Evolutionary conservation across 2,113 vertebrate genomes (phyloP), one percentile per base, ranked within the genome.

Genomic region (Xiphorhynchus elegans): DNA sequence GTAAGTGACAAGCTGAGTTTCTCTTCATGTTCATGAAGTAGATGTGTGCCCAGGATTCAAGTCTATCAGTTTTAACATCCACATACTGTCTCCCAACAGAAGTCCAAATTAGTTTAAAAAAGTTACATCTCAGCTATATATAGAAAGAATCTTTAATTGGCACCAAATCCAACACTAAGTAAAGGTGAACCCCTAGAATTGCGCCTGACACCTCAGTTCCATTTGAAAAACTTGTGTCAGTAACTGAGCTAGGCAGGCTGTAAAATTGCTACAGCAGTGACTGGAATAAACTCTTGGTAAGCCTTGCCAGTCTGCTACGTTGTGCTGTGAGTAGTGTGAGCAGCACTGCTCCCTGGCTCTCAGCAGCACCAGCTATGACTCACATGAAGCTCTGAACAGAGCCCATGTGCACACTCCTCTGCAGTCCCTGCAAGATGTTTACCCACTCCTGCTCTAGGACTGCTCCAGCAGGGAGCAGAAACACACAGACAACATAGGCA

Each of bases 381-480:
- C 93, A 95, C 78, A 91, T 0, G 59, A 52, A 52, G 95, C 92
- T 94, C 93, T 75, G 78, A 94, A 84, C 59, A 42, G 73, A 96
- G 93, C 93, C 88, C 93, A 90, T 93, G 90, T 92, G 95, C 92
- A 81, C 72, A 77, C 87, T 96, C 95, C 95, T 95, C 95, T 95
- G 93, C 93, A 96, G 93, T 90, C 88, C 88, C 93, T 92, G 90
- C 42, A 94, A 77, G 88, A 92, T 72, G 88, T 88, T 96, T 93
- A 95, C 64, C 72, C 76, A 12, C 31, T 74, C 29, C 68, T 86
- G 79, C 75, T 90, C 84, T 1, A 59, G 47, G 84, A 77, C 59
- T 21, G 50, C 75, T 47, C 84, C 55, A 64, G 42, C 35, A 83
- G 19, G 39, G 74, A 72, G 50, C 64, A 89, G 33, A 50, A 91